phyloP scores from a whole-genome alignment of 2,888 invertebrate genomes.

The Nowickia ferox region DNA sequence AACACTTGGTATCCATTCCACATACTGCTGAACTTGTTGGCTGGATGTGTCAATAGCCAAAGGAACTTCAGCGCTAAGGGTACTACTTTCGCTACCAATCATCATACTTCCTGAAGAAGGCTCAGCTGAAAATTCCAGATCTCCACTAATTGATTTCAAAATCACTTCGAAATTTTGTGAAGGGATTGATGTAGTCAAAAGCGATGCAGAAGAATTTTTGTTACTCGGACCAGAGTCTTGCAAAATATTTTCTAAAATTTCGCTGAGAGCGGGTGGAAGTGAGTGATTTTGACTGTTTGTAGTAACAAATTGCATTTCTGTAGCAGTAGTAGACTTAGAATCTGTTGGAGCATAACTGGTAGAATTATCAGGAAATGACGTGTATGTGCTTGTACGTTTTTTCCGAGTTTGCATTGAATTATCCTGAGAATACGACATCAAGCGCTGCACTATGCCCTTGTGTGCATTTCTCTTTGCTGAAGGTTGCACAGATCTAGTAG shows the following conservation, averaged over 20 bases:
- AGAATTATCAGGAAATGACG: slow-evolving; percentile 13
- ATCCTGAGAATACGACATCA: slow-evolving; percentile 79
- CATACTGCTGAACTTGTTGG: slow-evolving; percentile 1
- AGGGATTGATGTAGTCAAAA: slow-evolving; percentile 1
- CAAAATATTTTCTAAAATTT: slow-evolving; percentile 63
- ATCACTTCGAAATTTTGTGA: slow-evolving; percentile 61
- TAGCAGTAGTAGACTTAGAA: neutral
- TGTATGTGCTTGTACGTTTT: slow-evolving; percentile 11
- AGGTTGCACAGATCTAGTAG: neutral
- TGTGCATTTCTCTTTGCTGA: slow-evolving; percentile 76
- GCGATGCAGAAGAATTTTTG: slow-evolving; percentile 38
- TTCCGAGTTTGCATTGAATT: slow-evolving; percentile 71
- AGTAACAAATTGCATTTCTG: neutral
- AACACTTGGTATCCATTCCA: slow-evolving; percentile 25
- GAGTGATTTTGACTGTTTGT: slow-evolving; percentile 15
- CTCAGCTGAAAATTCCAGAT: slow-evolving; percentile 61
- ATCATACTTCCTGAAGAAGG: slow-evolving; percentile 19
- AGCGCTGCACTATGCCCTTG: slow-evolving; percentile 73
- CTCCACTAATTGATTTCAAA: slow-evolving; percentile 59
- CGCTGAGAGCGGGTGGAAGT: slow-evolving; percentile 61
- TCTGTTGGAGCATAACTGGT: neutral
- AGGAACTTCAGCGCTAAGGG: neutral
- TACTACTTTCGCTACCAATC: neutral
- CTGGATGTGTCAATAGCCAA: neutral
- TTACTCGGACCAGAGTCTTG: slow-evolving; percentile 42